Conservation (phyloP, 1,140 invertebrate genomes). For the Trinorchestia longiramus region DNA sequence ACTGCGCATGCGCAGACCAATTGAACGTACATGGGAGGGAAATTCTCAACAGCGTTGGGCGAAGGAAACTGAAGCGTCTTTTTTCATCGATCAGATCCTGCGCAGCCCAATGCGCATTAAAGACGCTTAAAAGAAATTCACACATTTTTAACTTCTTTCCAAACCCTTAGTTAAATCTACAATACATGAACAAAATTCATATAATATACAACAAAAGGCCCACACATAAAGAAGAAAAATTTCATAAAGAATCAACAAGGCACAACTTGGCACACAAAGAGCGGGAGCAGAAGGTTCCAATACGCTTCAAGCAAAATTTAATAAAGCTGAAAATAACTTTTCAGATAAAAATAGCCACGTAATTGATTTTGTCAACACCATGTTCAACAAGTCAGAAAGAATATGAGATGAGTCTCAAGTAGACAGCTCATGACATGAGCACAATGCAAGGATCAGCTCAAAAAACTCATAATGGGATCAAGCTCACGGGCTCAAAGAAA, state of each 20-base stretch:
- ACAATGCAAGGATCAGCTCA: background rate
- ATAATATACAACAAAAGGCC: background rate
- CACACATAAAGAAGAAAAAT: background rate
- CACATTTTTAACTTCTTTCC: background rate
- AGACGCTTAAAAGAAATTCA: background rate
- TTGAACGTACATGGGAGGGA: slow-evolving; percentile 35
- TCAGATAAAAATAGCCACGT: background rate
- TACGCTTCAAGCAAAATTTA: background rate
- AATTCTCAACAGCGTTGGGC: slow-evolving; percentile 14
- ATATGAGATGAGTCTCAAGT: slow-evolving; percentile 23
- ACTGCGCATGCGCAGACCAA: slow-evolving; percentile 43
- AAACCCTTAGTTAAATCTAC: background rate
- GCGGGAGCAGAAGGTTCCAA: background rate
- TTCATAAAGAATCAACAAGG: background rate
- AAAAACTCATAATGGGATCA: slow-evolving; percentile 6
- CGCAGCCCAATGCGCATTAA: slow-evolving; percentile 16
- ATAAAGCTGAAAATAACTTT: background rate
- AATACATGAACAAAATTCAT: background rate
- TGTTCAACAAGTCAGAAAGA: background rate
- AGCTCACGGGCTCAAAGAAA: background rate
- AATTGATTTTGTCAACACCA: background rate
- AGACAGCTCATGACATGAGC: slow-evolving; percentile 40
- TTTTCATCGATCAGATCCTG: slow-evolving; percentile 31
- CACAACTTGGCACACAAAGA: background rate
- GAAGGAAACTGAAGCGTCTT: slow-evolving; percentile 32